These are phyloP conservation scores for Lysandra bellargus DNA, from an alignment of 2,888 invertebrate genomes.

Conservation along the genomic window DNA sequence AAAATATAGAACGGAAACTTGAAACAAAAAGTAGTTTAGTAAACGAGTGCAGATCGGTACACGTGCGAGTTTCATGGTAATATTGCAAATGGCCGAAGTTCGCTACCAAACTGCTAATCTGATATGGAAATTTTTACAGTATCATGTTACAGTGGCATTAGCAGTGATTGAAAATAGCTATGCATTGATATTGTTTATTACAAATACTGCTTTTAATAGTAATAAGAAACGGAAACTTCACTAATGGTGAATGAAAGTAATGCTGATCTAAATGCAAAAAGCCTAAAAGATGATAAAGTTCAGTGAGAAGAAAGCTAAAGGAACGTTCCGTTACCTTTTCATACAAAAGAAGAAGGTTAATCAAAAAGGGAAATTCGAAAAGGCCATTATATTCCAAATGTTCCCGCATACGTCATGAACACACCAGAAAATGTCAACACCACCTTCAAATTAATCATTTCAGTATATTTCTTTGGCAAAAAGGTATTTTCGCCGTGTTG, in stretches of 20 bases:
- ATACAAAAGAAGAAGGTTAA: conserved; percentile 13
- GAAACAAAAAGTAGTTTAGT: conserved; percentile 32
- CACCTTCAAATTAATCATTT: conserved; percentile 14
- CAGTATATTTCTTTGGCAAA: background rate
- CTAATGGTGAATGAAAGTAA: too few relatives aligned
- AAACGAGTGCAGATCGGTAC: conserved; percentile 29
- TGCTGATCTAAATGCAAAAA: background rate
- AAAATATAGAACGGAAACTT: conserved; percentile 29
- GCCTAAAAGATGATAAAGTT: background rate
- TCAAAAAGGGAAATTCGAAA: conserved; percentile 16
- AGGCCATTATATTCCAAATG: conserved; percentile 21
- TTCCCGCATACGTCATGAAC: conserved; percentile 15
- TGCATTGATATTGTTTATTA: background rate
- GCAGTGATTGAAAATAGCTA: conserved; percentile 32
- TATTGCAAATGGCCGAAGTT: conserved; percentile 37
- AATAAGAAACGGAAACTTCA: background rate
- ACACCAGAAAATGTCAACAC: conserved; percentile 16
- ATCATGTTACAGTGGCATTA: conserved; percentile 33
- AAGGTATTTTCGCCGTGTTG: background rate
- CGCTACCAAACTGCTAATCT: conserved; percentile 34
- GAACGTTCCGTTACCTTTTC: conserved; percentile 3
- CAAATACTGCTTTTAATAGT: background rate
- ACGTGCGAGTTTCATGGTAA: conserved; percentile 31
- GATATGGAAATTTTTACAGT: conserved; percentile 37
- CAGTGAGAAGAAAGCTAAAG: background rate